Evolutionary conservation across 1,140 invertebrate species (phyloP), one percentile per base, ranked within the genome.

Genomic region (Caenorhabditis briggsae): DNA sequence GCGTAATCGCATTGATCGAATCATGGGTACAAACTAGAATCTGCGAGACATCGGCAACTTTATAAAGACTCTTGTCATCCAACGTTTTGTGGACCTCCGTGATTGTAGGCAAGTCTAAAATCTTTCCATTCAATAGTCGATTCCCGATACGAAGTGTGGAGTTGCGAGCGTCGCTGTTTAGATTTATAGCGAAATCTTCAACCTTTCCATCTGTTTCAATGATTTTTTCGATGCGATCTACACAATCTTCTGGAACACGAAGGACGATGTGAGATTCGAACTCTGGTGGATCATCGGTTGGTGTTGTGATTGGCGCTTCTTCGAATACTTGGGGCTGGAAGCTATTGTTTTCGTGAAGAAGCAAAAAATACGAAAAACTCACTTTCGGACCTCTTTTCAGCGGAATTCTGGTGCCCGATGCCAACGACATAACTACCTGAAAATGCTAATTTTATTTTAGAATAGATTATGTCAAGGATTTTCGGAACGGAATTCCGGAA

Each of bases 241-340:
- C 82, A 58, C 82, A 56, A 70, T 92, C 88, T 59, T 83, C 65
- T 5, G 91, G 91, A 41, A 92, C 91, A 83, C 91, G 86, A 9
- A 92, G 46, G 48, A 92, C 82, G 2, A 90, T 58, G 83, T 92
- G 91, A 61, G 90, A 92, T 74, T 92, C 91, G 89, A 90, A 92
- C 16, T 92, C 92, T n/a, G 59, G 86, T 18, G 85, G 59, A 55
- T 87, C 86, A 33, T 87, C 86, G 16, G 65, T n/a, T 11, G 64
- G 16, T 46, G 65, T 23, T 53, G 46, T 2, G 20, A 14, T 8
- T 56, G 55, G 25, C 18, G 82, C 41, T 2, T 56, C 53, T 14
- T 56, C 56, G 55, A 83, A 55, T 25, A 58, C 58, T 83, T 61
- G 82, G 14, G 82, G 53, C 56, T 83, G 23, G 16, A 56, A 56